A percentile compares a stretch with the other conserved stretches of the same genome.
Conservation (phyloP, 2,888 invertebrate genomes). For the Galerucella calmariensis region DNA sequence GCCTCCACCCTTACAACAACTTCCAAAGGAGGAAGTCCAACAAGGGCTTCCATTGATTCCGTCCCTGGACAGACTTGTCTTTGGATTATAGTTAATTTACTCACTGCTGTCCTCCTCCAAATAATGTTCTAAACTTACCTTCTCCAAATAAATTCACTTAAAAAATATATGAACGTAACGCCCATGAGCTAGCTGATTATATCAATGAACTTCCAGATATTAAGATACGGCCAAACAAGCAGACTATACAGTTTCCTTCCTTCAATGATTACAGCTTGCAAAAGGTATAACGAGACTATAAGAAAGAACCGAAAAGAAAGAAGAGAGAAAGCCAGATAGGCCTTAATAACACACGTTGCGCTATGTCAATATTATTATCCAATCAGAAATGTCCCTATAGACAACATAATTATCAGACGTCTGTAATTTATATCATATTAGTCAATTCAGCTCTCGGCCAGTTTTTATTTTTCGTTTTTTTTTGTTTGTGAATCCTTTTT, state of each 20-base stretch:
- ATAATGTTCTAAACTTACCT: too few relatives aligned
- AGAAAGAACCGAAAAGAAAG: constrained; percentile 13
- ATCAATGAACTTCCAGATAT: constrained; percentile 45
- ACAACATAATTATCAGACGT: constrained; percentile 63
- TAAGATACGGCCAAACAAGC: constrained; percentile 43
- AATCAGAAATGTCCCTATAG: constrained; percentile 65
- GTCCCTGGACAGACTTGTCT: too few relatives aligned
- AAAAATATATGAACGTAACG: neutral
- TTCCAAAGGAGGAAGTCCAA: too few relatives aligned
- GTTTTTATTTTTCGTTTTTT: constrained; percentile 50
- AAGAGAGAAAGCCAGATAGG: constrained; percentile 52
- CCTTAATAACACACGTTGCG: constrained; percentile 63
- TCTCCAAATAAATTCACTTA: neutral
- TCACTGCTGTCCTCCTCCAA: too few relatives aligned
- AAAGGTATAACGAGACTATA: constrained; percentile 29
- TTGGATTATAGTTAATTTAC: too few relatives aligned
- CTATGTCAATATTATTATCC: constrained; percentile 67
- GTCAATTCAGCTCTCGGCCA: constrained; percentile 50
- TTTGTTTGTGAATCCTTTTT: constrained; percentile 20
- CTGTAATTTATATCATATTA: constrained; percentile 66
- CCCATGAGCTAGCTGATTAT: neutral
- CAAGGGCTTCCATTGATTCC: too few relatives aligned
- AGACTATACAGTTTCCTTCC: constrained; percentile 17
- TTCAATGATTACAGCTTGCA: constrained; percentile 59
- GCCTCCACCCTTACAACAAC: too few relatives aligned